These are phyloP conservation scores for Acheta domesticus DNA, from an alignment of 2,888 invertebrate species.

Conservation along the genomic window DNA sequence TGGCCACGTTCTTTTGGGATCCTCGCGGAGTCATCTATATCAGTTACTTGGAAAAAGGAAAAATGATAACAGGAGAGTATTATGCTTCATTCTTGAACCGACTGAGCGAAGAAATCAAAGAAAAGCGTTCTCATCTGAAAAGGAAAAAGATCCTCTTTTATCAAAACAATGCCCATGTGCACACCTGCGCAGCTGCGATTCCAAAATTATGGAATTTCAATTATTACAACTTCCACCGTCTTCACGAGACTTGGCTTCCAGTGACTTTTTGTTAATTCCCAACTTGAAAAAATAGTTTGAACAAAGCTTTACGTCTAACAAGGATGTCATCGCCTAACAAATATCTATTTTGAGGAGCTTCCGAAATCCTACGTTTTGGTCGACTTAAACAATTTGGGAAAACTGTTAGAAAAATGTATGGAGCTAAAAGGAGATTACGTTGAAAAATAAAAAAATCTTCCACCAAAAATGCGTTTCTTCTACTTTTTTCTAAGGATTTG, in stretches of 20 bases:
- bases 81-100: background rate
- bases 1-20: background rate
- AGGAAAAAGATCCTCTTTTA: conserved; percentile 26
- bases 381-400: background rate
- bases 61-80: conserved; percentile 18
- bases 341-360: background rate
- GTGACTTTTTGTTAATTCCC: background rate
- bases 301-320: background rate
- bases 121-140: background rate
- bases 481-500: background rate
- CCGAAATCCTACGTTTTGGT: background rate
- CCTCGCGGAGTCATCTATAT: background rate
- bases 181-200: background rate
- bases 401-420: background rate
- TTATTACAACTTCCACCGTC: background rate
- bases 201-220: background rate
- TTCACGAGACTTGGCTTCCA: background rate
- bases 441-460: background rate
- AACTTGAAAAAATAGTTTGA: background rate
- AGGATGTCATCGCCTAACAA: background rate
- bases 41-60: background rate
- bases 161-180: background rate
- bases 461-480: background rate
- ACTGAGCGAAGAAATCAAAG: background rate
- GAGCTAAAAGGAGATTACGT: background rate